phyloP scores from a whole-genome alignment of 2,888 invertebrate genomes.

The Platynereis dumerilii region DNA sequence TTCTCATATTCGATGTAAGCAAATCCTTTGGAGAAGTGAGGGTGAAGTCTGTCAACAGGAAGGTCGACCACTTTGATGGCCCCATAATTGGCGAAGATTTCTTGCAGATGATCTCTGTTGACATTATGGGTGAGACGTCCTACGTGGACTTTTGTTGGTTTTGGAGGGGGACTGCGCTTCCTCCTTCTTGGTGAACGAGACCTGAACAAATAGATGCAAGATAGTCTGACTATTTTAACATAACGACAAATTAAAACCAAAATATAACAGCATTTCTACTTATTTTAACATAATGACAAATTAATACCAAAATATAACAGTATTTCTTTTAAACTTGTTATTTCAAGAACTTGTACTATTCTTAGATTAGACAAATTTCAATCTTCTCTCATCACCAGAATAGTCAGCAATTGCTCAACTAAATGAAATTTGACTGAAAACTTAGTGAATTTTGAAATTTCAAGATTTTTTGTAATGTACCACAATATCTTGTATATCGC shows the following conservation, averaged over 20 bases:
- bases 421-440: too few species aligned
- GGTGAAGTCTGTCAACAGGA: constrained; percentile 85
- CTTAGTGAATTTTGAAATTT: too few species aligned
- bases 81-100: constrained; percentile 65
- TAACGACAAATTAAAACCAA: background rate
- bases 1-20: constrained; percentile 95
- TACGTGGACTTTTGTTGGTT: constrained; percentile 92
- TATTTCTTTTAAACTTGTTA: too few species aligned
- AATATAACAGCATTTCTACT: too few species aligned
- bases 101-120: constrained; percentile 69
- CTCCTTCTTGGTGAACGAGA: constrained; percentile 63
- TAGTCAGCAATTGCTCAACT: too few species aligned
- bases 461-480: too few species aligned
- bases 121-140: constrained; percentile 92
- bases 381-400: too few species aligned
- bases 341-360: too few species aligned
- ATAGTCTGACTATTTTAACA: background rate
- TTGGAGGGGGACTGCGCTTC: constrained; percentile 81
- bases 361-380: too few species aligned
- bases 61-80: constrained; percentile 87
- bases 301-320: too few species aligned
- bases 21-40: constrained; percentile 87
- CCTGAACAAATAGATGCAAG: constrained; percentile 1
- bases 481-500: too few species aligned
- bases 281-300: too few species aligned